phyloP scores from a whole-genome alignment of 1,140 invertebrate species.

The Drosophila santomea region DNA sequence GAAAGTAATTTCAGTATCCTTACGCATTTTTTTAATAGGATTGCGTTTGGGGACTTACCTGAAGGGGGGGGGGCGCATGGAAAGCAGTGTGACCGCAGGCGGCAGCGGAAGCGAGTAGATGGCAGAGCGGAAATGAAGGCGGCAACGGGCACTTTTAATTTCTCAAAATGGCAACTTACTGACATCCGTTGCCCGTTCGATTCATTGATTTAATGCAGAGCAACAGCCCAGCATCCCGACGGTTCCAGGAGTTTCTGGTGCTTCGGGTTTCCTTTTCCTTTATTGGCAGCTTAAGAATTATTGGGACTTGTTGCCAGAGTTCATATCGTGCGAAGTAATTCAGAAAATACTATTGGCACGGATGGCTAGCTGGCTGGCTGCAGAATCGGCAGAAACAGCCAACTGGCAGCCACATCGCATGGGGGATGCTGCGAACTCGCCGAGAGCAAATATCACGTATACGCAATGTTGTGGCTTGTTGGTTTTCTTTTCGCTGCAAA shows the following conservation, averaged over 20 bases:
- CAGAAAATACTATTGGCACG: constrained; percentile 62
- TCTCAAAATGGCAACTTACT: constrained; percentile 79
- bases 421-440: constrained; percentile 11
- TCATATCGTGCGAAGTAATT: constrained; percentile 77
- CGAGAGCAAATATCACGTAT: constrained; percentile 74
- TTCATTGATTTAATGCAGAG: constrained; percentile 79
- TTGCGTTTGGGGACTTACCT: constrained; percentile 79
- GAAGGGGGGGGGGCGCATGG: neutral
- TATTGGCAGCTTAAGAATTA: constrained; percentile 68
- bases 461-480: constrained; percentile 79
- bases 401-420: constrained; percentile 48
- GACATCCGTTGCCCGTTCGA: constrained; percentile 74
- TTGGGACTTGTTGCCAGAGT: constrained; percentile 78
- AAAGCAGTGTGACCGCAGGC: constrained; percentile 33
- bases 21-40: constrained; percentile 68
- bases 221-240: constrained; percentile 37
- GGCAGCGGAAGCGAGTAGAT: constrained; percentile 41
- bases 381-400: constrained; percentile 2
- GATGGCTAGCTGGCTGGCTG: neutral
- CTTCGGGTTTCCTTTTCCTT: constrained; percentile 26
- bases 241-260: neutral
- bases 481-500: constrained; percentile 74
- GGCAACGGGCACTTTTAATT: constrained; percentile 80
- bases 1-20: constrained; percentile 39
- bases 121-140: constrained; percentile 72